Percentiles rank a stretch among this genome's conserved stretches.
These are phyloP conservation scores for Caenorhabditis remanei DNA, from an alignment of 1,140 invertebrate species.

Conservation along the genomic window DNA sequence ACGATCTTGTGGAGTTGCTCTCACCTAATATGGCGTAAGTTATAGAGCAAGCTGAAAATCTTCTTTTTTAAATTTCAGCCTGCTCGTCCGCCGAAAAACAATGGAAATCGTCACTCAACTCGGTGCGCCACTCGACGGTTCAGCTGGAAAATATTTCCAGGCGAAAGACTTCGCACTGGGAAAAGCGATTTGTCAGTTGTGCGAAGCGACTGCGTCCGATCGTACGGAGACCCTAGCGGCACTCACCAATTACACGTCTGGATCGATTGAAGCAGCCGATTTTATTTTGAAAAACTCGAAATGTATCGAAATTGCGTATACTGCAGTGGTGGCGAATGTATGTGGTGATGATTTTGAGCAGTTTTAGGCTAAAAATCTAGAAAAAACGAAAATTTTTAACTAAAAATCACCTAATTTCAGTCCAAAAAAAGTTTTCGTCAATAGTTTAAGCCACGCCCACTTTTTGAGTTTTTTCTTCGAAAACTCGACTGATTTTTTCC, in stretches of 20 bases:
- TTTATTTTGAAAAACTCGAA: slow-evolving; percentile 56
- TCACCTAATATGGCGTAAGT: slow-evolving; percentile 30
- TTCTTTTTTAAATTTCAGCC: not conserved
- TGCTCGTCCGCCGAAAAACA: slow-evolving; percentile 50
- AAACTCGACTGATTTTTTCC: too few relatives aligned
- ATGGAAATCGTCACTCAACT: slow-evolving; percentile 49
- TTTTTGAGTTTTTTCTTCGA: not conserved
- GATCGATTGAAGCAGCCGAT: slow-evolving; percentile 59
- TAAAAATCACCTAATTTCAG: too few relatives aligned
- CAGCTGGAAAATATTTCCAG: slow-evolving; percentile 58
- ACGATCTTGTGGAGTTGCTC: slow-evolving; percentile 49
- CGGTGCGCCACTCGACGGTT: slow-evolving; percentile 46
- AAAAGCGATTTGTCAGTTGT: slow-evolving; percentile 60
- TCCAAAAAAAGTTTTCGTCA: too few relatives aligned
- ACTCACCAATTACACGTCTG: slow-evolving; percentile 61
- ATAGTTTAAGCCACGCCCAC: too few relatives aligned
- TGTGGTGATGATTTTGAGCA: not conserved
- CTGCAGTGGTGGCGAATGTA: slow-evolving; percentile 43
- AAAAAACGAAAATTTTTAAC: too few relatives aligned
- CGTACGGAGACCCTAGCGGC: slow-evolving; percentile 52
- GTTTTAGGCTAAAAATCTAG: too few relatives aligned
- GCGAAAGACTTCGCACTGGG: slow-evolving; percentile 39
- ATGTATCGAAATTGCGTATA: slow-evolving; percentile 46
- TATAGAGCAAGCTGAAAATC: too few relatives aligned
- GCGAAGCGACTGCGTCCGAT: slow-evolving; percentile 49